Evolutionary conservation across 2,113 vertebrate genomes (phyloP).

Genomic region (Amphiprion percula): DNA sequence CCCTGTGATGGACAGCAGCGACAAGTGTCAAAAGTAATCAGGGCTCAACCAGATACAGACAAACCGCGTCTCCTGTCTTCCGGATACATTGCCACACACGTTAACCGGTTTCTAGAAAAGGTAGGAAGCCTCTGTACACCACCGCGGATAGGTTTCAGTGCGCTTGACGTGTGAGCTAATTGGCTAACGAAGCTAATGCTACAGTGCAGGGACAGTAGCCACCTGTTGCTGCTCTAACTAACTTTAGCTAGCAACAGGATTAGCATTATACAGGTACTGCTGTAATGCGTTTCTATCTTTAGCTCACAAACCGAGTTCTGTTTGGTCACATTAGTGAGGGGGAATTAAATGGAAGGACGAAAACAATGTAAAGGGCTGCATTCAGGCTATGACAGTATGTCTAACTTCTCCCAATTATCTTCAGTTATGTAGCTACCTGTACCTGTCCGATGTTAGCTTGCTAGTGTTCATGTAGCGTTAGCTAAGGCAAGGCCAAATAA

Average conservation of each 20-base stretch:
- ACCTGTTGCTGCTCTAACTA: constrained; percentile 71
- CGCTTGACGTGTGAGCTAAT: neutral
- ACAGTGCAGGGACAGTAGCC: constrained; percentile 42
- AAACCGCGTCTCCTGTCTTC: neutral
- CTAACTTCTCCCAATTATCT: neutral
- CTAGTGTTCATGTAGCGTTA: neutral
- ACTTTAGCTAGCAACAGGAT: constrained; percentile 40
- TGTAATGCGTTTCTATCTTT: constrained; percentile 33
- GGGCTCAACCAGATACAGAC: neutral
- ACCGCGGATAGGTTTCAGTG: neutral
- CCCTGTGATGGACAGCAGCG: constrained; percentile 49
- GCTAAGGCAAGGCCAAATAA: too few relatives aligned
- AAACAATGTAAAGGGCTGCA: neutral
- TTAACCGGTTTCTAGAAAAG: neutral
- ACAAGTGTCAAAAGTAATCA: constrained; percentile 65
- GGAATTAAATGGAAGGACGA: neutral
- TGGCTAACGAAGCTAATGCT: constrained; percentile 56
- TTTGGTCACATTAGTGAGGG: neutral
- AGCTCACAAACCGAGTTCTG: neutral
- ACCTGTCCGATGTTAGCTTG: constrained; percentile 12
- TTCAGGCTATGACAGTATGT: neutral
- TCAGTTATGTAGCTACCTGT: neutral
- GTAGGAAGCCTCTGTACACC: constrained; percentile 17
- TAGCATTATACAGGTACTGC: constrained; percentile 31
- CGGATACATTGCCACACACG: neutral